phyloP scores from a whole-genome alignment of 2,113 vertebrate species.

The Daphoenositta chrysoptera region DNA sequence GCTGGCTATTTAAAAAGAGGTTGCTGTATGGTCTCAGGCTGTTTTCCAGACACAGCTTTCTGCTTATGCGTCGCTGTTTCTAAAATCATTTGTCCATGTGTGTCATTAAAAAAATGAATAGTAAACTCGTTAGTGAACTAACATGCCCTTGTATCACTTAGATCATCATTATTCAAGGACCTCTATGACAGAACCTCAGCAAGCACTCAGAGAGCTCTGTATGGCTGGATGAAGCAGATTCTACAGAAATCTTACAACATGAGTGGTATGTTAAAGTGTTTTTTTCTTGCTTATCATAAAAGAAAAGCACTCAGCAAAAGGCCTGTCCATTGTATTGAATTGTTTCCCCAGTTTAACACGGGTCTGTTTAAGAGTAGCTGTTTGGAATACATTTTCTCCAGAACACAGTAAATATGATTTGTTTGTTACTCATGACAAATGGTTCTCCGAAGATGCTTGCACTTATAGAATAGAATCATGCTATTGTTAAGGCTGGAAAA shows the following conservation, averaged over 20 bases:
- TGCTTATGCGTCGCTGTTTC: neutral
- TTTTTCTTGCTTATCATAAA: neutral
- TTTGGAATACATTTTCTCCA: neutral
- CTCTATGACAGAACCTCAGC: constrained; percentile 76
- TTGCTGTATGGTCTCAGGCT: neutral
- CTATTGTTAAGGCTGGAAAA: neutral
- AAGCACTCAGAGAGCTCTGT: constrained; percentile 68
- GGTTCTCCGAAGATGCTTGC: neutral
- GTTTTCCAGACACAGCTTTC: neutral
- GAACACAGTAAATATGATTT: neutral
- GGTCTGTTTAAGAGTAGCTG: neutral
- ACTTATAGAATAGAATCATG: neutral
- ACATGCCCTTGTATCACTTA: neutral
- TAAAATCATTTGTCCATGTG: neutral
- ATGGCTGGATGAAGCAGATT: constrained; percentile 75
- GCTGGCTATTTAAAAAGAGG: neutral
- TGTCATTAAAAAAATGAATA: neutral
- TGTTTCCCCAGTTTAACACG: neutral
- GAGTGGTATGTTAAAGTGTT: constrained; percentile 51
- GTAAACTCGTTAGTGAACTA: neutral
- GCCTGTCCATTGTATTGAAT: neutral
- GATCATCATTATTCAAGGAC: constrained; percentile 77
- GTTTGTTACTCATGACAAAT: neutral
- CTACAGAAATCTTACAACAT: constrained; percentile 51
- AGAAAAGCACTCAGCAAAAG: neutral